phyloP scores from a whole-genome alignment of 2,888 invertebrate species.

The Brenthis daphne region DNA sequence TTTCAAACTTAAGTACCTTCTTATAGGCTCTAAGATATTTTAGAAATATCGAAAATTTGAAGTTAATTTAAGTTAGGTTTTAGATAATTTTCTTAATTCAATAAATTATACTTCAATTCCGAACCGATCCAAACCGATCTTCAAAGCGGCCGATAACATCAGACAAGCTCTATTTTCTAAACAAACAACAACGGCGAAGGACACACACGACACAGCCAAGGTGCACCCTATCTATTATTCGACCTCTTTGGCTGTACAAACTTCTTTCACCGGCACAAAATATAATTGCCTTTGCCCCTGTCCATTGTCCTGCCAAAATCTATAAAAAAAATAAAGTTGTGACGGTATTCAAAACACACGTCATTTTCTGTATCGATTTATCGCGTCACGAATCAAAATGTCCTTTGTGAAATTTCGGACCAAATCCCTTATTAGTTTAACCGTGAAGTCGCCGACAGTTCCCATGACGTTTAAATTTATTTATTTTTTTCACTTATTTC shows the following conservation, averaged over 20 bases:
- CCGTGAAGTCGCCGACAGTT: conserved; percentile 72
- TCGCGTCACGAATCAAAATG: conserved; percentile 65
- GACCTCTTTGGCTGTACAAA: conserved; percentile 56
- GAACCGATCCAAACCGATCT: conserved; percentile 14
- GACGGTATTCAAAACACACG: conserved; percentile 79
- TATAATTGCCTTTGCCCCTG: conserved; percentile 77
- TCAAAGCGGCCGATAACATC: conserved; percentile 35
- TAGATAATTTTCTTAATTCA: conserved; percentile 1
- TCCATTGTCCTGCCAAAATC: conserved; percentile 51
- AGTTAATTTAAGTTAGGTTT: background rate
- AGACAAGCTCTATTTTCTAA: conserved; percentile 53
- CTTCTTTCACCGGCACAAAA: conserved; percentile 58
- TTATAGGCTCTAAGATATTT: too few species aligned
- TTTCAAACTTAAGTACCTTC: too few species aligned
- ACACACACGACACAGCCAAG: conserved; percentile 67
- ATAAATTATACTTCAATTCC: background rate
- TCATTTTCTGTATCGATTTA: conserved; percentile 76
- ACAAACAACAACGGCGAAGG: conserved; percentile 62
- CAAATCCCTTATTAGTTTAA: conserved; percentile 70
- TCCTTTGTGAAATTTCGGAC: conserved; percentile 50
- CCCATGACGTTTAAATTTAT: conserved; percentile 77
- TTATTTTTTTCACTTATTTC: conserved; percentile 48
- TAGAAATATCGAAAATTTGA: too few species aligned
- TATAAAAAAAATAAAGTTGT: conserved; percentile 60
- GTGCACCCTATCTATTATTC: conserved; percentile 66